Evolutionary conservation across 2,113 vertebrate genomes (phyloP), one percentile per base, ranked within the genome.

Genomic region (Takifugu flavidus): DNA sequence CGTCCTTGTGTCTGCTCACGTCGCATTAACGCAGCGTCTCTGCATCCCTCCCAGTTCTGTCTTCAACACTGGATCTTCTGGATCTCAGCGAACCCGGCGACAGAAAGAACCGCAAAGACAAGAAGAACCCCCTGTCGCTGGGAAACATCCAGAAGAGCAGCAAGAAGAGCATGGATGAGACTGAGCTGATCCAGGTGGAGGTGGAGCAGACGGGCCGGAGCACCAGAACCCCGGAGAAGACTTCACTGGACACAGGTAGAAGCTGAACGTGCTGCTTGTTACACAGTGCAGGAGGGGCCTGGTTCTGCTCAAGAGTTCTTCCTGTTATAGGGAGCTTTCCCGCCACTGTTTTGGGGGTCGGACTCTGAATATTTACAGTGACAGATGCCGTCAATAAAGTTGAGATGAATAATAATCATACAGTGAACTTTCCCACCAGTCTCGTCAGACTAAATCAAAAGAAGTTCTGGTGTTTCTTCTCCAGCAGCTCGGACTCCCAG

Each of bases 41-140:
- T 43, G 42, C 49, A 53, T 80, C 13, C 65, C 71, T 78, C 67
- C 66, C 74, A 98, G 97, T 98, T 74, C 84, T 99, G 77, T 96
- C 97, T 82, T 88, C 97, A 82, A 94, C 94, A 60, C 83, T 98
- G 89, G 97, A 99, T 89, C 94, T 99, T 77, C 90, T 99, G 73
- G 97, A 99, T 87, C 92, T 99, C 59, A 99, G 94, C 79, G 96
- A 99, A 83, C 96, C 96, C 4, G 89, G 92, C 13, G 93, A 91
- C 67, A 93, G 92, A 84, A 92, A 90, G 64, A 94, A 92, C 89
- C 93, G 88, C 86, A 95, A 94, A 85, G 91, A 87, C 72, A 95
- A 92, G 78, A 95, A 91, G 86, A 89, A 88, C 58, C 90, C 93
- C 13, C 79, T 90, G 70, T 80, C 90, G 13, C 90, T 86, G 13